A percentile compares a stretch with the other conserved stretches of the same genome.
phyloP scores from a whole-genome alignment of 2,113 vertebrate species.

The Abramis brama region DNA sequence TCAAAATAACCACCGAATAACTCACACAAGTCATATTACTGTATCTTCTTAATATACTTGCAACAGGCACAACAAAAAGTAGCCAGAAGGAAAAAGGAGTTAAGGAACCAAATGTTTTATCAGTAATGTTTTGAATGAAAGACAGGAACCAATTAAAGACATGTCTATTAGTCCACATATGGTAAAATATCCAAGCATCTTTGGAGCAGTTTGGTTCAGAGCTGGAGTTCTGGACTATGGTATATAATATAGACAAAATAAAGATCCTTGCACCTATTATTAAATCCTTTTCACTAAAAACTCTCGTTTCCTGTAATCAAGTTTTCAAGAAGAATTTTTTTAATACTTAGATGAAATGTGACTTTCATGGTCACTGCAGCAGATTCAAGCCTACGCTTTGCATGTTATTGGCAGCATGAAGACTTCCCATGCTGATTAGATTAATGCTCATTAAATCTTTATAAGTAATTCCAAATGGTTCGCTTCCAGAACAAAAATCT shows the following conservation, averaged over 20 bases:
- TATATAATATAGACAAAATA: neutral
- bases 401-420: conserved; percentile 1
- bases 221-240: neutral
- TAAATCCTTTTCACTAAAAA: neutral
- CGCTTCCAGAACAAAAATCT: conserved; percentile 6
- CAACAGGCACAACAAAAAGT: neutral
- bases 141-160: neutral
- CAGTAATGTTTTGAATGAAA: neutral
- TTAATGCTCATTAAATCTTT: conserved; percentile 34
- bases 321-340: neutral
- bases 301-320: neutral
- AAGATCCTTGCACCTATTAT: neutral
- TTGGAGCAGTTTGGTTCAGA: neutral
- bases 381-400: neutral
- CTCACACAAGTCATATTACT: neutral
- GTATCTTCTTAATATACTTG: neutral
- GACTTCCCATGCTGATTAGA: conserved; percentile 15
- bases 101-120: neutral
- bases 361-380: neutral
- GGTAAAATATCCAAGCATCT: neutral
- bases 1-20: neutral
- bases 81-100: neutral
- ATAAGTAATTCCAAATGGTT: conserved; percentile 26
- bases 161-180: neutral
- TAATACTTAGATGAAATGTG: neutral